Base-by-base conservation (phyloP, 2,797 vertebrate species). In the Thaleichthys pacificus region DNA sequence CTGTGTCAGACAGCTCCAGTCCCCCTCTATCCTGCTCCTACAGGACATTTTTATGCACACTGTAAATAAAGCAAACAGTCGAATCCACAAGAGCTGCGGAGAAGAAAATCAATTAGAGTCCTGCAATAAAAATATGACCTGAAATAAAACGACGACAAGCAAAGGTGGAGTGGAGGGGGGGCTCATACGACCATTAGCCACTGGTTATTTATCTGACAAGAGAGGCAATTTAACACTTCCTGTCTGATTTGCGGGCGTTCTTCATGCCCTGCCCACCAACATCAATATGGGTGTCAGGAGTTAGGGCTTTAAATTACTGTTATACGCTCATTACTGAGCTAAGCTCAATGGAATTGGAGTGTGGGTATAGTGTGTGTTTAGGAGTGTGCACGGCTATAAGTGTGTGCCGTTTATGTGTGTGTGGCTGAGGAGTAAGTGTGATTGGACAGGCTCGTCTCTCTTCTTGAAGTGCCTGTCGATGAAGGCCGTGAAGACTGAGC, bases 201-300 rank as follows among this genome's bases (percentile, higher is more conserved):
- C 63, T 68, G 56, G 72, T 88, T 87, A 92, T 92, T 92, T 90
- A 92, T 92, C 83, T 75, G 83, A 85, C 73, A 61, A 75, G 80
- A 80, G 81, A 83, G 78, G 86, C 88, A 86, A 89, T 92, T 87
- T 79, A 87, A 83, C 65, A 72, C 86, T 78, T 80, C 86, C 80
- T 54, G 28, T 3, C 84, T 90, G 86, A 92, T 93, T 91, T 89
- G 87, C 82, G 86, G 69, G 87, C 80, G 85, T 84, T 84, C 86
- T 77, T 80, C 3, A 73, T 81, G 86, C 85, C 82, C 85, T 87
- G 89, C 86, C 88, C 80, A 58, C 71, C 17, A 42, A 80, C 83
- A 87, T 92, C 84, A 84, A 87, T 86, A 84, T 58, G 54, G 56
- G 73, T 86, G 89, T 91, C 88, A 84, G 15, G 79, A 71, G 24